Evolutionary conservation across 2,888 invertebrate species (phyloP).

Genomic region (Cosmopolites sordidus): DNA sequence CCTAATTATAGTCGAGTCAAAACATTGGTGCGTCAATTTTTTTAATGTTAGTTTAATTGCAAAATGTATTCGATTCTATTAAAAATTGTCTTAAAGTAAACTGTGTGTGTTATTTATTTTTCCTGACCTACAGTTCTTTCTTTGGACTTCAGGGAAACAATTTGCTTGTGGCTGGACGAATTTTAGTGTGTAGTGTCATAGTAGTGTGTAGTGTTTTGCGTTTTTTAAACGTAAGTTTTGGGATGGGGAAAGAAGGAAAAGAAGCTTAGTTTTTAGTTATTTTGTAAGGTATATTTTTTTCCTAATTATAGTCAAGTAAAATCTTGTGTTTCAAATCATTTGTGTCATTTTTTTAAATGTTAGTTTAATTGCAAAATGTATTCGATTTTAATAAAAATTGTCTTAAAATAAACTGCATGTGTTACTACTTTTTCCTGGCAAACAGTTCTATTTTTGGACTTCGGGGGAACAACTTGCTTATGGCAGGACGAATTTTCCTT

Average conservation of each 20-base stretch:
- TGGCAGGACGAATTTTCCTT: too few relatives aligned
- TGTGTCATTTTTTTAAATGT: neutral
- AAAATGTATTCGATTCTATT: neutral
- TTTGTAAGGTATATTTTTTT: neutral
- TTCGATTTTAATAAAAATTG: neutral
- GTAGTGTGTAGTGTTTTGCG: constrained; percentile 9
- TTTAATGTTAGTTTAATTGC: neutral
- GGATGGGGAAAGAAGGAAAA: neutral
- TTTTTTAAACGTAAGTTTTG: constrained; percentile 6
- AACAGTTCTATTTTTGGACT: too few relatives aligned
- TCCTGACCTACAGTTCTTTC: too few relatives aligned
- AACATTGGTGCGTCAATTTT: neutral
- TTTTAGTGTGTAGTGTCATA: too few relatives aligned
- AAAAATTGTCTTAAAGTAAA: neutral
- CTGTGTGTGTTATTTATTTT: too few relatives aligned
- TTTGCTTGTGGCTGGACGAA: too few relatives aligned
- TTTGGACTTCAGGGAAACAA: too few relatives aligned
- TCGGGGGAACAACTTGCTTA: too few relatives aligned
- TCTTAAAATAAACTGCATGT: neutral
- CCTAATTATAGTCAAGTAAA: neutral
- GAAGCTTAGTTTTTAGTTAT: neutral
- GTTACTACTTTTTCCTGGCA: too few relatives aligned
- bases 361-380: neutral
- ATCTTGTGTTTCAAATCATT: too few relatives aligned
- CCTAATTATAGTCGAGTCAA: neutral